A percentile compares a stretch with the other conserved stretches of the same genome.
phyloP scores from a whole-genome alignment of 1,140 invertebrate species.

The Drosophila erecta region DNA sequence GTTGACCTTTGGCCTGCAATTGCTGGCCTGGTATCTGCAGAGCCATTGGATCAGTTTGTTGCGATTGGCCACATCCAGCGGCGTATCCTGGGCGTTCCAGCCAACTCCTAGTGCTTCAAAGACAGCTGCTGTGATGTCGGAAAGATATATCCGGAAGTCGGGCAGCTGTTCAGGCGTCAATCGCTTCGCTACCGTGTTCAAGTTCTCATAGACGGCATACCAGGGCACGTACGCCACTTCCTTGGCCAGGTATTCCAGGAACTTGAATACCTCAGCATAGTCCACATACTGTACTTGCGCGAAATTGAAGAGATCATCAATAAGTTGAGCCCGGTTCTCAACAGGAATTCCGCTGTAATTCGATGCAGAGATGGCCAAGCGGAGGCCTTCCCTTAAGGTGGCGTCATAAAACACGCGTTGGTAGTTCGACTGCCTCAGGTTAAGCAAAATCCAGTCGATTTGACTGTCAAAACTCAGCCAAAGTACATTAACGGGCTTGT shows the following conservation, averaged over 20 bases:
- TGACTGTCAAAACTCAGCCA: slow-evolving; percentile 47
- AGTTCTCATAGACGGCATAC: slow-evolving; percentile 83
- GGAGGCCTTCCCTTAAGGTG: slow-evolving; percentile 85
- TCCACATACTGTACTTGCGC: slow-evolving; percentile 86
- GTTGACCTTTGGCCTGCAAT: slow-evolving; percentile 82
- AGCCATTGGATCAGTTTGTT: slow-evolving; percentile 85
- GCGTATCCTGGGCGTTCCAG: slow-evolving; percentile 28
- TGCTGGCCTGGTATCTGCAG: slow-evolving; percentile 84
- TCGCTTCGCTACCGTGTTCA: slow-evolving; percentile 45
- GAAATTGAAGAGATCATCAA: slow-evolving; percentile 91
- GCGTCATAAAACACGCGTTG: slow-evolving; percentile 88
- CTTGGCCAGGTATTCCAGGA: slow-evolving; percentile 85
- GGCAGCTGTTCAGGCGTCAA: slow-evolving; percentile 45
- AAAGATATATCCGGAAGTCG: slow-evolving; percentile 53
- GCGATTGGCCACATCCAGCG: slow-evolving; percentile 77
- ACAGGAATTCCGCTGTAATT: slow-evolving; percentile 86
- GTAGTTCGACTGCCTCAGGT: slow-evolving; percentile 86
- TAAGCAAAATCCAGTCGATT: slow-evolving; percentile 85
- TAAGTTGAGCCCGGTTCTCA: slow-evolving; percentile 90
- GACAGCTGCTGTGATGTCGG: slow-evolving; percentile 31
- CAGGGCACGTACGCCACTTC: slow-evolving; percentile 87
- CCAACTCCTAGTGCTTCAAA: slow-evolving; percentile 54
- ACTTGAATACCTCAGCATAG: slow-evolving; percentile 85
- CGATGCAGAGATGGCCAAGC: slow-evolving; percentile 75
- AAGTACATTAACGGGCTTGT: slow-evolving; percentile 79